Conservation (phyloP, 2,113 vertebrate genomes). For the Rhinopithecus roxellana region DNA sequence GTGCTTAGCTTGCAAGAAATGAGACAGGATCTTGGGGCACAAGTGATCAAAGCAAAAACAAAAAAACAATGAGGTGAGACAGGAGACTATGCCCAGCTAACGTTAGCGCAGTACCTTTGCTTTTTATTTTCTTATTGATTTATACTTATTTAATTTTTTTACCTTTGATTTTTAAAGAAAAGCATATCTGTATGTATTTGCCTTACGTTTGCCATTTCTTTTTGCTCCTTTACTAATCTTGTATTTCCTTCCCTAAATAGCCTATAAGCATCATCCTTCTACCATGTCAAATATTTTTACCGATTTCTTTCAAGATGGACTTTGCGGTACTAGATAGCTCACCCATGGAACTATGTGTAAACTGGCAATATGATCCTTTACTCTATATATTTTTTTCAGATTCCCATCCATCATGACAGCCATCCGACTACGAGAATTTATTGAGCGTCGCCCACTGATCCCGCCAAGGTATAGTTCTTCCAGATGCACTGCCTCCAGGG, state of each 20-base stretch:
- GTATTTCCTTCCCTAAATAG: not conserved
- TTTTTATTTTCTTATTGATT: not conserved
- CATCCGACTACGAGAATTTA: constrained; percentile 62
- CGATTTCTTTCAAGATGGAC: not conserved
- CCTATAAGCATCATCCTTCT: not conserved
- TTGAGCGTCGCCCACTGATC: not conserved
- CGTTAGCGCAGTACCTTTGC: not conserved
- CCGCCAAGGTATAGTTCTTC: constrained; percentile 68
- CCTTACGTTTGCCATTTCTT: not conserved
- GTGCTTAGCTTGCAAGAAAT: not conserved
- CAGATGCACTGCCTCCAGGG: not conserved
- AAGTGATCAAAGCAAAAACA: too few relatives aligned
- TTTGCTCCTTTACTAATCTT: not conserved
- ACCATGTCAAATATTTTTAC: not conserved
- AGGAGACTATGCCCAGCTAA: too few relatives aligned
- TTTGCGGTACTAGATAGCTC: not conserved
- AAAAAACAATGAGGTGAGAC: not conserved
- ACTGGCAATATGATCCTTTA: not conserved
- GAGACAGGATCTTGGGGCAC: too few relatives aligned
- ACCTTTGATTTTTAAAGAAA: not conserved
- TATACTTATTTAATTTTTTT: not conserved
- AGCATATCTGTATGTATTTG: not conserved
- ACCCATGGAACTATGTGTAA: not conserved
- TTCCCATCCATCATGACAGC: constrained; percentile 22
- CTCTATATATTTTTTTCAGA: not conserved